Percentiles rank a stretch among this genome's conserved stretches.
Conservation (phyloP, 1,140 invertebrate genomes). For the Nymphalis io region DNA sequence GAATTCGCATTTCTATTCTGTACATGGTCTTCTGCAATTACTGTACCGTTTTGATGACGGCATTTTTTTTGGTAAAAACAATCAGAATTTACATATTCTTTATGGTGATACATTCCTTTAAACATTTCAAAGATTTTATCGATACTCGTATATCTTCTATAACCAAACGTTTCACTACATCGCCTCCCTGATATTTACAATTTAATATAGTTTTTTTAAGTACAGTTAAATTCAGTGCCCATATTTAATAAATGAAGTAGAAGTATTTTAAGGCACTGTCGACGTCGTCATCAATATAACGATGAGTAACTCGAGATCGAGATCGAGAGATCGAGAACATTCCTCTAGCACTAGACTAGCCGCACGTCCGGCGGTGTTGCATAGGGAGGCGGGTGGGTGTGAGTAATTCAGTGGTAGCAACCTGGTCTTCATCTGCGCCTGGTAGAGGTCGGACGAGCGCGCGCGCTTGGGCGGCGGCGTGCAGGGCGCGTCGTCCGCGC, state of each 20-base stretch:
- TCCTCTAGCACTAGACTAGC: no score
- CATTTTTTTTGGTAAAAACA: conserved; percentile 27
- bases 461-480: conserved; percentile 84
- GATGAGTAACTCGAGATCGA: no score
- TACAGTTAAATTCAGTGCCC: no score
- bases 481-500: conserved; percentile 70
- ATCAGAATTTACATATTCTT: conserved; percentile 17
- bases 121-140: not conserved
- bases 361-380: no score
- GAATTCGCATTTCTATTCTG: conserved; percentile 45
- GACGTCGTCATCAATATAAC: no score
- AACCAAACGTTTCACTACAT: no score
- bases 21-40: conserved; percentile 48
- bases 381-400: not conserved
- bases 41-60: conserved; percentile 46
- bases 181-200: no score
- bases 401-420: conserved; percentile 31
- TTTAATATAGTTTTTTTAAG: no score
- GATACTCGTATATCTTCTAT: not conserved
- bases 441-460: conserved; percentile 82
- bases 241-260: no score
- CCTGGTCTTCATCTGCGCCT: conserved; percentile 81
- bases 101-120: not conserved
- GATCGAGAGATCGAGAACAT: no score
- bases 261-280: no score